Base-by-base conservation (phyloP, 1,140 invertebrate genomes). In the Pseudomyrmex dendroicus region DNA sequence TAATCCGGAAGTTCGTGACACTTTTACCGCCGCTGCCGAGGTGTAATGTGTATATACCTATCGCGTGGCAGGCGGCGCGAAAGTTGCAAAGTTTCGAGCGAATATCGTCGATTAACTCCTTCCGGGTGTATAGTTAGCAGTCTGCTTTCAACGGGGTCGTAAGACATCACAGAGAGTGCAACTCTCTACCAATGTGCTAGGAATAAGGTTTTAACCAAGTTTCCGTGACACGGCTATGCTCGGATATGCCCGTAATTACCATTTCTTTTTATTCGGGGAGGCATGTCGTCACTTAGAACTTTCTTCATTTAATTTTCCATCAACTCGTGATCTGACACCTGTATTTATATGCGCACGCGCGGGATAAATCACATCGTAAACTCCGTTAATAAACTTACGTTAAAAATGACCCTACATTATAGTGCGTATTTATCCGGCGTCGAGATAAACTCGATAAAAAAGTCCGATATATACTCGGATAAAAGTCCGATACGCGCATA, bases 71-170 rank as follows among this genome's bases (percentile, higher is more conserved):
- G 64, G 72, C 73, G 61, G 59, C 85, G 82, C 70, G 87, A 90
- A 89, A 85, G 85, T 87, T 90, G 84, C 89, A 77, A 83, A 89
- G 88, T 92, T 92, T 84, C 72, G 17, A 68, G 50, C 74, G 84
- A 77, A 76, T 88, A 85, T 85, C 85, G 77, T 48, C 83, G 83
- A 85, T 87, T 88, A 86, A 85, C 85, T 74, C 83, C 63, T 70
- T 85, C 64, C 76, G 25, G 20, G 67, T 59, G 50, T 83, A 66
- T 84, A 82, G 70, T 85, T 84, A 82, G 50, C 64, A 78, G 77
- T 56, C 48, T 15, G 62, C 25, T 76, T 84, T 88, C 88, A 90
- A 92, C 90, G 85, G 87, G 90, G 62, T 88, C 20, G 35, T 84
- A 87, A 88, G 63, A 70, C 25, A 77, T 48, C 52, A n/a, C 20